Evolutionary conservation across 2,888 invertebrate species (phyloP).

Genomic region (Cactoblastis cactorum): DNA sequence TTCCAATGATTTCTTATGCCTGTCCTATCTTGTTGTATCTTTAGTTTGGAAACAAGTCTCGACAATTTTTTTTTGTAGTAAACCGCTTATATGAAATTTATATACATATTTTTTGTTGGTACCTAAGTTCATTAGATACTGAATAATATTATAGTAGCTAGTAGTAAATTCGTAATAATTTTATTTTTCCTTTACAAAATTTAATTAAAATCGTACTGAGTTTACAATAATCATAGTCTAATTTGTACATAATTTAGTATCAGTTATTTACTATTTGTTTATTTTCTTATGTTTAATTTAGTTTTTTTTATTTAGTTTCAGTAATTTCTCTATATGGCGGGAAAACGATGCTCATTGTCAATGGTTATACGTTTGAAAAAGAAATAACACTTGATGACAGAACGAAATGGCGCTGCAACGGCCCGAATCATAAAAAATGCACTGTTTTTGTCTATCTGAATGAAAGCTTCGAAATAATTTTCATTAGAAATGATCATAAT

Average conservation of each 20-base stretch:
- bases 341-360: conserved; percentile 52
- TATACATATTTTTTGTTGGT: no score
- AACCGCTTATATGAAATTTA: no score
- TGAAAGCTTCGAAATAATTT: conserved; percentile 51
- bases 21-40: background rate
- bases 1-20: background rate
- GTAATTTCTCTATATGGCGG: conserved; percentile 56
- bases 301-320: conserved; percentile 45
- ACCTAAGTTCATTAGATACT: no score
- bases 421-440: conserved; percentile 46
- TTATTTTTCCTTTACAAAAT: no score
- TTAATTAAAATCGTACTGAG: no score
- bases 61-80: no score
- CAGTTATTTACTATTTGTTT: background rate
- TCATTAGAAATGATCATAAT: conserved; percentile 48
- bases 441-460: conserved; percentile 55
- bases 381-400: conserved; percentile 41
- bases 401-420: conserved; percentile 56
- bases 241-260: no score
- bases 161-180: no score
- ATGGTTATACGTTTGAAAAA: conserved; percentile 58
- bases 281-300: background rate
- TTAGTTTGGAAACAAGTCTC: no score
- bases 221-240: no score
- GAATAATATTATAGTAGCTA: no score